Base-by-base conservation (phyloP, 2,797 vertebrate genomes). In the Thaleichthys pacificus region DNA sequence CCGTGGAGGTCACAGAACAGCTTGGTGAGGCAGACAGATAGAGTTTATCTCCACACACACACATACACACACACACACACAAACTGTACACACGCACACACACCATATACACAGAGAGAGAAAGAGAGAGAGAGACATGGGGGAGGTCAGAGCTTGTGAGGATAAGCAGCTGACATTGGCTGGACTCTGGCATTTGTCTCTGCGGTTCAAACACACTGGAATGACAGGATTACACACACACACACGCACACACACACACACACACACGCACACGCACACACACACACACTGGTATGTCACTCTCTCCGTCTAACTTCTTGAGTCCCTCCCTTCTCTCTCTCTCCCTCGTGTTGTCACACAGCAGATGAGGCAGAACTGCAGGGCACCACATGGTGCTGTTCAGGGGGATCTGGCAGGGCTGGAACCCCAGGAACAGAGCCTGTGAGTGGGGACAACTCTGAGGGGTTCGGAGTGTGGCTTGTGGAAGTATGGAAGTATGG, bases 191-290 rank as follows among this genome's bases (percentile, higher is more conserved):
- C 8, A n/a, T 1, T 49, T 49, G 64, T 66, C 22, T 49, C 19
- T 47, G 38, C 2, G 38, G n/a, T 12, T 15, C 12, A 22, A 24
- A 24, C 64, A 22, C 11, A 24, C 11, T 49, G 64, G n/a, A 47
- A 26, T 60, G 57, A 24, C 57, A 66, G 64, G 35, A 47, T 66
- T 24, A 38, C 66, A 68, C 19, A 30, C 15, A 35, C 15, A 35
- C 66, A n/a, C 49, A 57, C 61, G n/a, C 28, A 35, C 61, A 63
- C 32, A 24, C n/a, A 61, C 32, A 60, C 54, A 26, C 56, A 12
- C 26, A 68, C 19, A 30, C 15, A 35, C 15, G 22, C 66, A n/a
- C 49, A 57, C 61, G n/a, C 28, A 35, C 61, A 63, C 32, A 24
- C n/a, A 61, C 32, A 60, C 54, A 26, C 56, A 12, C 26, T 35